phyloP scores from a whole-genome alignment of 2,888 invertebrate species.

The Noctua fimbriata region DNA sequence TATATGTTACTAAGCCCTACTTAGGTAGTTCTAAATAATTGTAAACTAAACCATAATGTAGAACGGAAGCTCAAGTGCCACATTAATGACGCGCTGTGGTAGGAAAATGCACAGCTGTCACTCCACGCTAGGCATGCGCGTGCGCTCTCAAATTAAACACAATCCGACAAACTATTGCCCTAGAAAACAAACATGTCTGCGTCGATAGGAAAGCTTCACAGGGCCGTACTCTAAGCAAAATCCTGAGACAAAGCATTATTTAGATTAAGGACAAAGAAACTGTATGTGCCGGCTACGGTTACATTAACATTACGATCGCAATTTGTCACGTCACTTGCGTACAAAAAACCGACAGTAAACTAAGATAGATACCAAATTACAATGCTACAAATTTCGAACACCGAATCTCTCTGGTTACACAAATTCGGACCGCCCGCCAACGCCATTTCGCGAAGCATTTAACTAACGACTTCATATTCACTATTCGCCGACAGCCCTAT shows the following conservation, averaged over 20 bases:
- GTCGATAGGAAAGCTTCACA: constrained; percentile 47
- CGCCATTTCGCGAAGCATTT: constrained; percentile 74
- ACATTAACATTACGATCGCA: constrained; percentile 1
- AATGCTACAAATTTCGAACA: constrained; percentile 57
- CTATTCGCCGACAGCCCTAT: constrained; percentile 80
- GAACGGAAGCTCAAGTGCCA: constrained; percentile 55
- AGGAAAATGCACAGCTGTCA: constrained; percentile 70
- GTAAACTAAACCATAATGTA: constrained; percentile 32
- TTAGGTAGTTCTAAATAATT: constrained; percentile 21
- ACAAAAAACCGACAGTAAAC: constrained; percentile 32
- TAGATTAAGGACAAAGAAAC: background rate
- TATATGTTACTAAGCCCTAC: constrained; percentile 16
- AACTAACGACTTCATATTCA: constrained; percentile 77
- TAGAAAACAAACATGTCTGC: constrained; percentile 82
- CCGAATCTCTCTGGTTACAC: constrained; percentile 59
- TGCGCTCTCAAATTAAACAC: constrained; percentile 80
- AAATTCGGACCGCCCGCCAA: constrained; percentile 70
- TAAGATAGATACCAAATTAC: constrained; percentile 51
- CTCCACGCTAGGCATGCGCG: constrained; percentile 64
- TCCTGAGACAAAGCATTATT: background rate
- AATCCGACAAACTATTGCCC: constrained; percentile 79
- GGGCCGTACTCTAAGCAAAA: constrained; percentile 42
- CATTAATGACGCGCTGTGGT: constrained; percentile 60
- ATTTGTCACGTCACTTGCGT: background rate
- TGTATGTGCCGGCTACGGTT: background rate